Evolutionary conservation across 2,888 invertebrate genomes (phyloP).

Genomic region (Tipula confusa): DNA sequence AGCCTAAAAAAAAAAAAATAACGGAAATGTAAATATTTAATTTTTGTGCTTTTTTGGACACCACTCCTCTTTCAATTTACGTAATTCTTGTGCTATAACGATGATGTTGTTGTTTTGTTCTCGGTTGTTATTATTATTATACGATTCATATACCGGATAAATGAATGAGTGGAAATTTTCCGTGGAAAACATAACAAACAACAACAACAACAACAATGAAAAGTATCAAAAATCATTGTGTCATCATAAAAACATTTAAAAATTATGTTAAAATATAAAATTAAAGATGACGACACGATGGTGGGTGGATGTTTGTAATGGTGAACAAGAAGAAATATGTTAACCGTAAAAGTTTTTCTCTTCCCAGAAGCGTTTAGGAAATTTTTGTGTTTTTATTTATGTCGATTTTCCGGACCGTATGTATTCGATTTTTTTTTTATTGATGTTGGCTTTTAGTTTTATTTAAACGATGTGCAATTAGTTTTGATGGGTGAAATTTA

Average conservation of each 20-base stretch:
- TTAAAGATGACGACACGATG: background rate
- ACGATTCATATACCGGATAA: background rate
- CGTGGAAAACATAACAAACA: background rate
- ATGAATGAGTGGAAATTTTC: background rate
- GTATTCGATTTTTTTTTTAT: background rate
- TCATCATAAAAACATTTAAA: conserved; percentile 8
- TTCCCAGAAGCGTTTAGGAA: background rate
- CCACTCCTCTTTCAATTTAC: background rate
- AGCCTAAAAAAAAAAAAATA: background rate
- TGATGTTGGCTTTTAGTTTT: background rate
- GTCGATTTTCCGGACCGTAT: background rate
- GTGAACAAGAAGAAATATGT: background rate
- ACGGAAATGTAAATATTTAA: background rate
- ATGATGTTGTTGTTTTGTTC: background rate
- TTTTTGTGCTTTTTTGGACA: background rate
- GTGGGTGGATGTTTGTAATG: background rate
- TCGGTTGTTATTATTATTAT: background rate
- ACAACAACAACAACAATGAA: background rate
- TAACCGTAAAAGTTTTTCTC: background rate
- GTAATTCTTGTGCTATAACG: background rate
- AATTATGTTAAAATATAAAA: background rate
- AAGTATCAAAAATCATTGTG: background rate
- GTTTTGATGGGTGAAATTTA: background rate
- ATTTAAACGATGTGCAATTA: background rate
- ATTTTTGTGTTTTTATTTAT: background rate